Conservation (phyloP, 1,140 invertebrate species). For the Trissolcus basalis region DNA sequence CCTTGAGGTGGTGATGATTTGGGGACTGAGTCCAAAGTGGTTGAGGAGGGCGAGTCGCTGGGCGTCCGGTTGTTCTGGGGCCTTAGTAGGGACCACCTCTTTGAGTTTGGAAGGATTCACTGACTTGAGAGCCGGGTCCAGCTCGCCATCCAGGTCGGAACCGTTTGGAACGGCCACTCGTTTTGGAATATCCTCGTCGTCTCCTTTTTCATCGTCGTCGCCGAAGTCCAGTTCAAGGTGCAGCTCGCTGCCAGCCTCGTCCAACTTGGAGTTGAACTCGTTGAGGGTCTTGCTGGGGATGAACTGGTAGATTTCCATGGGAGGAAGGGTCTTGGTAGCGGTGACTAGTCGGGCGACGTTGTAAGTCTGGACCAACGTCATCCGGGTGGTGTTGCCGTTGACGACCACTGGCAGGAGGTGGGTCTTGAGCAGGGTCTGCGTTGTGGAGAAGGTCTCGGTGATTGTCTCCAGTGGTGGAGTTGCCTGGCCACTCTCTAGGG, state of each 20-base stretch:
- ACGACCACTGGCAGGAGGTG: slow-evolving; percentile 89
- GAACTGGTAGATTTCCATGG: slow-evolving; percentile 90
- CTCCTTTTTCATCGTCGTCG: slow-evolving; percentile 84
- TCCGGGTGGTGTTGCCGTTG: slow-evolving; percentile 82
- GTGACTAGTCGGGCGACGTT: slow-evolving; percentile 89
- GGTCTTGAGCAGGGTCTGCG: slow-evolving; percentile 89
- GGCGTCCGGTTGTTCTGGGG: slow-evolving; percentile 76
- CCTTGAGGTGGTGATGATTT: slow-evolving; percentile 85
- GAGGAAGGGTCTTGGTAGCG: slow-evolving; percentile 90
- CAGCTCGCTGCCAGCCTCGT: slow-evolving; percentile 91
- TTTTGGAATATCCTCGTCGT: slow-evolving; percentile 81
- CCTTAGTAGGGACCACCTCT: slow-evolving; percentile 26
- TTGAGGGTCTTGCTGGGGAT: slow-evolving; percentile 90
- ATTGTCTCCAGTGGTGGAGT: slow-evolving; percentile 90
- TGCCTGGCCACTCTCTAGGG: slow-evolving; percentile 83
- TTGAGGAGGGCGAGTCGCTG: slow-evolving; percentile 84
- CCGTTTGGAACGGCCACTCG: slow-evolving; percentile 77
- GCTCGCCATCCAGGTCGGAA: slow-evolving; percentile 80
- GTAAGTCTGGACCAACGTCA: slow-evolving; percentile 91
- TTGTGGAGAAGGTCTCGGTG: slow-evolving; percentile 93
- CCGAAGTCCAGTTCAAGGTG: slow-evolving; percentile 89
- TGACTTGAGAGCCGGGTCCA: slow-evolving; percentile 77
- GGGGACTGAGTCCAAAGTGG: slow-evolving; percentile 82
- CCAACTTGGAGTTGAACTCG: slow-evolving; percentile 89
- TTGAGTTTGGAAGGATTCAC: slow-evolving; percentile 76